Evolutionary conservation across 2,797 vertebrate species (phyloP), one percentile per base, ranked within the genome.

Genomic region (Chaenodraco wilsoni): DNA sequence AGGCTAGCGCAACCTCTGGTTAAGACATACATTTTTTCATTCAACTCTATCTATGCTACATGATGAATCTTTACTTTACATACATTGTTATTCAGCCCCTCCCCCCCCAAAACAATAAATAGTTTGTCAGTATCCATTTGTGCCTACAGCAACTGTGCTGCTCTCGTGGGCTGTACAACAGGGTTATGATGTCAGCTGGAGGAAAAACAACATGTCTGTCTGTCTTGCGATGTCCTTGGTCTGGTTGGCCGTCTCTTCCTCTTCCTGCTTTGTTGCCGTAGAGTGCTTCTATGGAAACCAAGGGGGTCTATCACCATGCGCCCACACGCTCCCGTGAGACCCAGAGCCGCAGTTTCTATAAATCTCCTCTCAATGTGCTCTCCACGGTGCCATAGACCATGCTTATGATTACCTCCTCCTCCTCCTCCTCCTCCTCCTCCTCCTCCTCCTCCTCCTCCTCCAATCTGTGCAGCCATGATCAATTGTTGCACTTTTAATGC

Each of bases 201-300:
- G n/a, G 16, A 15, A 71, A 41, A 57, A 56, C 56, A 59, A 56
- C 2, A 17, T 46, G 45, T 64, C 46, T 57, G 41, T 69, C 49
- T 65, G 65, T 62, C 63, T 72, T 69, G 60, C 54, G 65, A 49
- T 81, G 55, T 50, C 60, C 55, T n/a, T 56, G 71, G 67, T 79
- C 52, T 72, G 69, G 69, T 57, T 84, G 67, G 45, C 81, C 61
- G 66, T 59, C 66, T 78, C 55, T 64, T 69, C 59, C 59, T 69
- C 58, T 78, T 79, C 80, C 80, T 85, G 69, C 77, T 89, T 73
- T 63, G 73, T 83, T 87, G 76, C 81, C 4, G 41, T 85, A 72
- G 57, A 69, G 57, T 68, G 89, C 89, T 92, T 90, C 92, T 92
- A 93, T 93, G 89, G 93, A 90, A 94, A 94, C 85, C 16, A 70